Base-by-base conservation (phyloP, 1,140 invertebrate species). In the Pristionchus pacificus region DNA sequence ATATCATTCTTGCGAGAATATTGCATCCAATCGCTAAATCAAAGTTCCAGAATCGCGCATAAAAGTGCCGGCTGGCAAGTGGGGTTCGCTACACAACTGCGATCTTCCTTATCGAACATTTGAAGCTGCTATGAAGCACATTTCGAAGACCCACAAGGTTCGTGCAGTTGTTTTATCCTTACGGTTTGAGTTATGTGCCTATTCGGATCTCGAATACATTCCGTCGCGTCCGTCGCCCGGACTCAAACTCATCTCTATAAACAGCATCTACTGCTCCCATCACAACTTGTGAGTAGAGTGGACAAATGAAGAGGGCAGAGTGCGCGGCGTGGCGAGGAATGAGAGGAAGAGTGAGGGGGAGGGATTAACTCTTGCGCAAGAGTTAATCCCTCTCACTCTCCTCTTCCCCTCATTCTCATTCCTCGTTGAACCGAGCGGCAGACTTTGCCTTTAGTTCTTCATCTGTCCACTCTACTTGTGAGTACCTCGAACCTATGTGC, bases 371-470 rank as follows among this genome's bases (percentile, higher is more conserved):
- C n/a, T n/a, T n/a, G n/a, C n/a, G n/a, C n/a, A n/a, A n/a, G n/a
- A 98, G 14, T 85, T 96, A 3, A 86, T 97, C 25, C 97, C 97
- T 82, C 91, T 92, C 65, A n/a, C n/a, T n/a, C n/a, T n/a, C n/a
- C n/a, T n/a, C n/a, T n/a, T n/a, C n/a, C n/a, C n/a, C n/a, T n/a
- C n/a, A n/a, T n/a, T n/a, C n/a, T n/a, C n/a, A n/a, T n/a, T n/a
- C n/a, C n/a, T n/a, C n/a, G n/a, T n/a, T n/a, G n/a, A n/a, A n/a
- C n/a, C n/a, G n/a, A n/a, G n/a, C n/a, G n/a, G n/a, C n/a, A n/a
- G n/a, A n/a, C n/a, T n/a, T n/a, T n/a, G n/a, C n/a, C n/a, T n/a
- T n/a, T n/a, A n/a, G n/a, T n/a, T n/a, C n/a, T n/a, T n/a, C n/a
- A n/a, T n/a, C n/a, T n/a, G n/a, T n/a, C n/a, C n/a, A n/a, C n/a